A percentile compares a stretch with the other conserved stretches of the same genome.
phyloP scores from a whole-genome alignment of 1,140 invertebrate species.

The Calosoma granatense region DNA sequence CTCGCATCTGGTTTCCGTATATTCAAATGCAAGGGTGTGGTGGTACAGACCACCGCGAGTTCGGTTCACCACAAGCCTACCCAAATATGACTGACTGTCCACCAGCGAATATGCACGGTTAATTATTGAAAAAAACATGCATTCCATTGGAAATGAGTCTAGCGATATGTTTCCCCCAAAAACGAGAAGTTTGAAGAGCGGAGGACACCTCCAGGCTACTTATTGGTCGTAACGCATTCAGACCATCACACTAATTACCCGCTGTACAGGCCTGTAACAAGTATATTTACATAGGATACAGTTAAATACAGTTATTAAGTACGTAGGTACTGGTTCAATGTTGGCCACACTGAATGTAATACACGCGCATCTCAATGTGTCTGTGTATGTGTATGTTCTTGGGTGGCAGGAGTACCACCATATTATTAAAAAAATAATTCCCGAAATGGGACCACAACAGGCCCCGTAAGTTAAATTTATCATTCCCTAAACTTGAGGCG shows the following conservation, averaged over 20 bases:
- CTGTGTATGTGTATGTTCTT: neutral
- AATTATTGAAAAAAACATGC: neutral
- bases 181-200: neutral
- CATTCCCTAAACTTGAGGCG: neutral
- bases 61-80: too few species aligned
- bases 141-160: neutral
- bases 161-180: neutral
- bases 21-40: too few species aligned
- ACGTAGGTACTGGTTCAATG: neutral
- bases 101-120: too few species aligned
- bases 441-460: neutral
- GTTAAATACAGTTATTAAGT: neutral
- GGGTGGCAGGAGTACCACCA: neutral
- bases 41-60: too few species aligned
- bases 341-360: neutral
- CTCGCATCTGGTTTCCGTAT: too few species aligned
- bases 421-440: conserved; percentile 6
- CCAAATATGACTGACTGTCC: too few species aligned
- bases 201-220: neutral
- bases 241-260: neutral
- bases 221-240: too few species aligned
- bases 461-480: neutral
- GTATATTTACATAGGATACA: neutral
- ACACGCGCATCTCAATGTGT: neutral
- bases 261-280: neutral